Evolutionary conservation across 2,888 invertebrate species (phyloP).

Genomic region (Parapristionchus giblindavisi): DNA sequence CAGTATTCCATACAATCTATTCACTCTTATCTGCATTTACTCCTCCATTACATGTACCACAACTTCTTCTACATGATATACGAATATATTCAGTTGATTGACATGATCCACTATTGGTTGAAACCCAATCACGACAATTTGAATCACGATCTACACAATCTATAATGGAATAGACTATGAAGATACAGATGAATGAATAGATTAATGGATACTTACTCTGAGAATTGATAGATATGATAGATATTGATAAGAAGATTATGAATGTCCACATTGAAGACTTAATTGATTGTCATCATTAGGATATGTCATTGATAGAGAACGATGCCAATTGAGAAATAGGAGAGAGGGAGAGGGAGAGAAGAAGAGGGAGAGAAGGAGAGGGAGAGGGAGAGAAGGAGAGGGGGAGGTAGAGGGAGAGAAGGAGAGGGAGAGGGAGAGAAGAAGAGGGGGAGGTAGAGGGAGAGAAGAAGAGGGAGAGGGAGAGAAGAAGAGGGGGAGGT

Average conservation of each 20-base stretch:
- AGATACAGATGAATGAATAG: too few relatives aligned
- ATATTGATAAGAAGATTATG: too few relatives aligned
- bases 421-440: constrained; percentile 1
- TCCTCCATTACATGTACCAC: constrained; percentile 56
- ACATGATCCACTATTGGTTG: constrained; percentile 56
- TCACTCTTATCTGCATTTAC: constrained; percentile 53
- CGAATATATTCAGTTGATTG: constrained; percentile 62
- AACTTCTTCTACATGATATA: constrained; percentile 57
- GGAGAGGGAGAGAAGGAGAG: constrained; percentile 17
- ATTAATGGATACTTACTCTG: too few relatives aligned
- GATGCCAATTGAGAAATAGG: not conserved
- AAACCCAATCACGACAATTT: constrained; percentile 66
- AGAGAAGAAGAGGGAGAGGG: constrained; percentile 4
- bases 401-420: not conserved
- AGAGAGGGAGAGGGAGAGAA: not conserved
- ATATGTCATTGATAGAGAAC: not conserved
- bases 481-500: constrained; percentile 19
- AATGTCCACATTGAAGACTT: too few relatives aligned
- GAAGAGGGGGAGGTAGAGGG: not conserved
- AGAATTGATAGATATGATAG: too few relatives aligned
- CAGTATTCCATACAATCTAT: not conserved
- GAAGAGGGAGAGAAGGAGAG: not conserved
- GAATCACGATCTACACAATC: constrained; percentile 45
- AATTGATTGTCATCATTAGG: not conserved
- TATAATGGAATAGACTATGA: too few relatives aligned